Percentiles rank a stretch among this genome's conserved stretches.
These are phyloP conservation scores for Limnephilus lunatus DNA, from an alignment of 2,888 invertebrate species.

Conservation along the genomic window DNA sequence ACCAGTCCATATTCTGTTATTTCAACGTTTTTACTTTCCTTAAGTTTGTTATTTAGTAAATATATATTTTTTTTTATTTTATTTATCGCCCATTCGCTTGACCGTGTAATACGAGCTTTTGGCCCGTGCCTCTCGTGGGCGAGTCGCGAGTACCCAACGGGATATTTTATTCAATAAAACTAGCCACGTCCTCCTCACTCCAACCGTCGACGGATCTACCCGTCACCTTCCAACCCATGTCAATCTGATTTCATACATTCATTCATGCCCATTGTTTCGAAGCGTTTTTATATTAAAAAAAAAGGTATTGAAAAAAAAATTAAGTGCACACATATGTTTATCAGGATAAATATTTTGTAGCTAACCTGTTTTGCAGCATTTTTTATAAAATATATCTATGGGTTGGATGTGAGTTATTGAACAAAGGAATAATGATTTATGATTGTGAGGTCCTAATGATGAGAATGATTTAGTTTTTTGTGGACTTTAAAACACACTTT, in stretches of 20 bases:
- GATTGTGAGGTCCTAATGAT: background rate
- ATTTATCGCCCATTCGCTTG: background rate
- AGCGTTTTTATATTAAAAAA: background rate
- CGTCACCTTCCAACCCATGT: slow-evolving; percentile 27
- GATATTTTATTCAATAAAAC: slow-evolving; percentile 57
- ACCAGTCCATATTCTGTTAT: too few species aligned
- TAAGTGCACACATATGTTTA: slow-evolving; percentile 37
- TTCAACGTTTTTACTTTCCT: background rate
- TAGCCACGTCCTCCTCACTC: slow-evolving; percentile 37
- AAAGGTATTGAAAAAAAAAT: background rate
- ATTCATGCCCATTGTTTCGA: slow-evolving; percentile 39
- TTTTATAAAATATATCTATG: background rate
- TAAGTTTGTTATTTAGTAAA: slow-evolving; percentile 33
- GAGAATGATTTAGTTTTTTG: background rate
- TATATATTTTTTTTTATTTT: background rate
- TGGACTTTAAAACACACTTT: background rate
- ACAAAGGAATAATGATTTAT: background rate
- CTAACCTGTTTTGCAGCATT: background rate
- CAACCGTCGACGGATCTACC: background rate
- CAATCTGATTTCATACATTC: slow-evolving; percentile 42
- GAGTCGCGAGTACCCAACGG: slow-evolving; percentile 58
- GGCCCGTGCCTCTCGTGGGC: slow-evolving; percentile 62
- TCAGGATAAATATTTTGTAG: background rate
- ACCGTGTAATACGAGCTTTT: slow-evolving; percentile 55
- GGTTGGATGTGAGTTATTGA: background rate